Evolutionary conservation across 2,888 invertebrate genomes (phyloP).

Genomic region (Danaus chrysippus): DNA sequence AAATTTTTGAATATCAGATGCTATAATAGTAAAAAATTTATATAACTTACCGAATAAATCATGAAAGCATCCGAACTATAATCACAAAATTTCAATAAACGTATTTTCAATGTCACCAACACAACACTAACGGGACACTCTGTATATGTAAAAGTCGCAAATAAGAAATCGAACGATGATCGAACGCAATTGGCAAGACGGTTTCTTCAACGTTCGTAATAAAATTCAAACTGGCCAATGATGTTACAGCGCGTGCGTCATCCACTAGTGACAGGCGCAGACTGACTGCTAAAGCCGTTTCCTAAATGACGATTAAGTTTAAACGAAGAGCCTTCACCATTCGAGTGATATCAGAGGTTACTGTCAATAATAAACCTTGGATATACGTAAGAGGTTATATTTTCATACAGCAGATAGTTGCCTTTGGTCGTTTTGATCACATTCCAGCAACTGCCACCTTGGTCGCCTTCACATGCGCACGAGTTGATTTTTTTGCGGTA

Average conservation of each 20-base stretch:
- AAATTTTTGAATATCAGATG: neutral
- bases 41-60: conserved; percentile 32
- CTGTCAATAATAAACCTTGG: conserved; percentile 35
- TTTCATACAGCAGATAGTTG: conserved; percentile 22
- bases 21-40: conserved; percentile 8
- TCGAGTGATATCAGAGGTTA: conserved; percentile 45
- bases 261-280: conserved; percentile 60
- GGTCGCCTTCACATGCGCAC: conserved; percentile 72
- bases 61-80: conserved; percentile 65
- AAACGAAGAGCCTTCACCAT: conserved; percentile 64
- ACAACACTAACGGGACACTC: conserved; percentile 67
- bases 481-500: conserved; percentile 67
- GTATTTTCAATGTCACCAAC: conserved; percentile 47
- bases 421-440: conserved; percentile 40
- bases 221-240: conserved; percentile 58
- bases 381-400: conserved; percentile 12
- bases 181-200: conserved; percentile 64
- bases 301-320: conserved; percentile 60
- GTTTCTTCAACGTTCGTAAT: conserved; percentile 55
- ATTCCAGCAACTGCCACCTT: conserved; percentile 52
- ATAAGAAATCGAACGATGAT: conserved; percentile 63
- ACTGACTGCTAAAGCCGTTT: conserved; percentile 59
- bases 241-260: conserved; percentile 47
- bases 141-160: conserved; percentile 59
- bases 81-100: conserved; percentile 36